phyloP scores from a whole-genome alignment of 2,797 vertebrate species.

The Silurus lanzhouensis region DNA sequence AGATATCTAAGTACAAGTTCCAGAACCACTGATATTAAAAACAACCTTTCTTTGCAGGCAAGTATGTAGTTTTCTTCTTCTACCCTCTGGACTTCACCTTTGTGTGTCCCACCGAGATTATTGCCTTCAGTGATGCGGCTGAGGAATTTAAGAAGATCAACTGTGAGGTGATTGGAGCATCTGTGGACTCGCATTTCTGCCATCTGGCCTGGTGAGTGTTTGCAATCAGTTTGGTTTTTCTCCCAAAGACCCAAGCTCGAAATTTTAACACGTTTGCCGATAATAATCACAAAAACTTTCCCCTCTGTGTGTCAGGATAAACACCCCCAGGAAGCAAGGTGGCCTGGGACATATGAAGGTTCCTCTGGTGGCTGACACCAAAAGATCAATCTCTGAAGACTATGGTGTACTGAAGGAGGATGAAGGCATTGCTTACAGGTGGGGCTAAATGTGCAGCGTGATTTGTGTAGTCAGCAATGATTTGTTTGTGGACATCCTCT shows the following conservation, averaged over 20 bases:
- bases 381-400: constrained; percentile 83
- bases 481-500: neutral
- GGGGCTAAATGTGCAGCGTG: neutral
- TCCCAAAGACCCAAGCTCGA: neutral
- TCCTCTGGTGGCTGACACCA: constrained; percentile 87
- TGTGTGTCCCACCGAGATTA: constrained; percentile 97
- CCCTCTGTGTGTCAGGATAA: constrained; percentile 76
- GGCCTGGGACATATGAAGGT: constrained; percentile 93
- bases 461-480: neutral
- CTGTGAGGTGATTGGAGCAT: constrained; percentile 93
- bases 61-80: constrained; percentile 96
- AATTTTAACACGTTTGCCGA: neutral
- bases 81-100: constrained; percentile 98
- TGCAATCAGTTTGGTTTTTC: neutral
- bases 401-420: constrained; percentile 95
- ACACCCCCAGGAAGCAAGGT: constrained; percentile 90
- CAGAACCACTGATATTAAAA: neutral
- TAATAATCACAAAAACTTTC: neutral
- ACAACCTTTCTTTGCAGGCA: constrained; percentile 73
- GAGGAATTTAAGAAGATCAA: constrained; percentile 91
- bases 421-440: constrained; percentile 96
- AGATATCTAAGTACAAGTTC: neutral
- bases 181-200: constrained; percentile 95
- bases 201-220: constrained; percentile 89
- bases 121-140: constrained; percentile 92